Conservation (phyloP, 2,888 invertebrate genomes). For the Ceramica pisi region DNA sequence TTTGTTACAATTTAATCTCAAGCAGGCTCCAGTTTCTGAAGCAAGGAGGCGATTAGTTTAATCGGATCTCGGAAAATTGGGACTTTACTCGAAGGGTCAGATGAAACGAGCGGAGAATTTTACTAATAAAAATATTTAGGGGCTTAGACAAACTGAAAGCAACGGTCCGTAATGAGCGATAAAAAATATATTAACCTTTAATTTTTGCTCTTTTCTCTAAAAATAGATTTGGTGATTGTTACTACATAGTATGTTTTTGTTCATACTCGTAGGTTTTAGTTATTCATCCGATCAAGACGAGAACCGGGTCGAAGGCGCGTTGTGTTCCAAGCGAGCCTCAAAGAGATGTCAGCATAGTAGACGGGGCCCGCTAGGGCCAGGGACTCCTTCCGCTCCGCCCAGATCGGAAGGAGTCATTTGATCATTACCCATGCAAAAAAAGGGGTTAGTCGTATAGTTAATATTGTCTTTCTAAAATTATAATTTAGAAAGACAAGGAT, state of each 20-base stretch:
- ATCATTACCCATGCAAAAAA: too few relatives aligned
- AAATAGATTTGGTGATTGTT: not conserved
- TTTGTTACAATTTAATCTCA: conserved; percentile 31
- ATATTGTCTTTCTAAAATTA: too few relatives aligned
- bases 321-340: too few relatives aligned
- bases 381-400: too few relatives aligned
- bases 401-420: too few relatives aligned
- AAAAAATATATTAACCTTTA: not conserved
- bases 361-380: too few relatives aligned
- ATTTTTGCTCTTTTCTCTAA: not conserved
- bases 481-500: too few relatives aligned
- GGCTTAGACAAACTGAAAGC: conserved; percentile 1
- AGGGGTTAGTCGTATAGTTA: too few relatives aligned
- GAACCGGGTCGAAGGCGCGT: too few relatives aligned
- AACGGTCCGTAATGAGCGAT: not conserved
- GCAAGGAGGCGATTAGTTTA: conserved; percentile 43
- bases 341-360: too few relatives aligned
- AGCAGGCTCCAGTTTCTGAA: conserved; percentile 14
- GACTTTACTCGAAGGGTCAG: conserved; percentile 35
- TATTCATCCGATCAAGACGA: too few relatives aligned
- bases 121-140: conserved; percentile 26
- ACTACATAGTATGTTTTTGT: not conserved
- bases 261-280: not conserved
- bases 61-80: conserved; percentile 50
- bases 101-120: conserved; percentile 35